Evolutionary conservation across 2,797 vertebrate genomes (phyloP).

Genomic region (Pangasius macronema): DNA sequence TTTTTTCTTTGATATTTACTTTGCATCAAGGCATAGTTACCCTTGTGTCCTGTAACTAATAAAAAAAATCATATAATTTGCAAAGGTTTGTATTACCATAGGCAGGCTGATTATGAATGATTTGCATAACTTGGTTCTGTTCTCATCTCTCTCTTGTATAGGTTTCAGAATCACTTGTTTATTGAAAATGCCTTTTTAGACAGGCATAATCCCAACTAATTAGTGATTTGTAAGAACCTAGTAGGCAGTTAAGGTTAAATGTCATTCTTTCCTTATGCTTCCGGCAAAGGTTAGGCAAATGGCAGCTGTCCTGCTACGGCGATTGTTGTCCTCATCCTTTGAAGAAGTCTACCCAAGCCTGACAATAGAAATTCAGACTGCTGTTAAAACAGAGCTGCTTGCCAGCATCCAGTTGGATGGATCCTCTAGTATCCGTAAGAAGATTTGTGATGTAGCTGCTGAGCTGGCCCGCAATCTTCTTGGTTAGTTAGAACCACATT

Average conservation of each 20-base stretch:
- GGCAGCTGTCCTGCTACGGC: conserved; percentile 92
- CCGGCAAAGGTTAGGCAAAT: conserved; percentile 88
- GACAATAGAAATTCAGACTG: conserved; percentile 86
- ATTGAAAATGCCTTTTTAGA: background rate
- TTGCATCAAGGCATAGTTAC: too few species aligned
- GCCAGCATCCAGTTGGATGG: conserved; percentile 89
- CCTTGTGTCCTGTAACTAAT: too few species aligned
- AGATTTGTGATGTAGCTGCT: conserved; percentile 94
- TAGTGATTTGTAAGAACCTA: background rate
- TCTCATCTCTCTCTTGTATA: background rate
- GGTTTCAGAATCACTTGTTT: background rate
- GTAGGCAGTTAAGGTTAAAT: background rate
- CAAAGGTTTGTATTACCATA: background rate
- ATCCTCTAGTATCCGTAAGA: conserved; percentile 90
- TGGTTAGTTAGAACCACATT: conserved; percentile 70
- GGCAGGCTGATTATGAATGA: background rate
- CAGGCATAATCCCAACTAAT: background rate
- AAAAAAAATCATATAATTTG: too few species aligned
- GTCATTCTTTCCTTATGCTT: background rate
- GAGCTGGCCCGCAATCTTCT: conserved; percentile 95
- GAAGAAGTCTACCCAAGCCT: conserved; percentile 94
- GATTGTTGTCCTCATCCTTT: conserved; percentile 93
- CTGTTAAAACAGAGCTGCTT: conserved; percentile 90
- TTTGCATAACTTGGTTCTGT: background rate
- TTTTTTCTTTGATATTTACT: too few species aligned